Conservation (phyloP, 2,113 vertebrate genomes). For the Urocynchramus pylzowi region DNA sequence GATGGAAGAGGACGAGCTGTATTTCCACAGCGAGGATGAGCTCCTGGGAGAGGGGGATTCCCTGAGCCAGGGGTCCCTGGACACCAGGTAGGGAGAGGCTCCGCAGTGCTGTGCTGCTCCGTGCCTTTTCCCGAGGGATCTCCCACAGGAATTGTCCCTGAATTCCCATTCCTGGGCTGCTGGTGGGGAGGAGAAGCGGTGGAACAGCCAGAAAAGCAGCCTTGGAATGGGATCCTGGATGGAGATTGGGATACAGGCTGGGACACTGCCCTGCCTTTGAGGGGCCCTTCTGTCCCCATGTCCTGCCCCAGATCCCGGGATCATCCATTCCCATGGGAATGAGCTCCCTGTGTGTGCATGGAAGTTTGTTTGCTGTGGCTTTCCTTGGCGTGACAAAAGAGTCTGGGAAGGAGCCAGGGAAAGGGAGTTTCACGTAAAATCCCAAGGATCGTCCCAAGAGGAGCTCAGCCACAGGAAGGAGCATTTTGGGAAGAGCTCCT, state of each 20-base stretch:
- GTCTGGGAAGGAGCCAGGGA: neutral
- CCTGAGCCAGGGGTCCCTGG: neutral
- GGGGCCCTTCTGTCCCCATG: rapidly evolving
- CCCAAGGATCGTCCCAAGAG: rapidly evolving
- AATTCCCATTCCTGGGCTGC: neutral
- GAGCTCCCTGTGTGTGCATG: neutral
- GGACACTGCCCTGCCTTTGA: neutral
- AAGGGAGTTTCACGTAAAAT: neutral
- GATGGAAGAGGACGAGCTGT: neutral
- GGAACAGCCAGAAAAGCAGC: neutral
- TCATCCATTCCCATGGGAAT: neutral
- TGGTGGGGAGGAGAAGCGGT: neutral
- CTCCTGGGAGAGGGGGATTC: conserved; percentile 9
- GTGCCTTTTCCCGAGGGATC: rapidly evolving
- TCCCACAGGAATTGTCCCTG: rapidly evolving
- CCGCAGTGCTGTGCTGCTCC: neutral
- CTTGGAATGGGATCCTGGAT: neutral
- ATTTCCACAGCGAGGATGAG: neutral
- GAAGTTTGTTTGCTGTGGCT: neutral
- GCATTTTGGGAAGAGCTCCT: neutral
- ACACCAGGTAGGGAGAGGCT: neutral
- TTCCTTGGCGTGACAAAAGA: neutral
- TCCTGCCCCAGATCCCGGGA: neutral
- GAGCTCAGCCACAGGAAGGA: neutral
- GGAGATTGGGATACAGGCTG: neutral